Conservation (phyloP, 2,888 invertebrate genomes). For the Lymantria dispar region DNA sequence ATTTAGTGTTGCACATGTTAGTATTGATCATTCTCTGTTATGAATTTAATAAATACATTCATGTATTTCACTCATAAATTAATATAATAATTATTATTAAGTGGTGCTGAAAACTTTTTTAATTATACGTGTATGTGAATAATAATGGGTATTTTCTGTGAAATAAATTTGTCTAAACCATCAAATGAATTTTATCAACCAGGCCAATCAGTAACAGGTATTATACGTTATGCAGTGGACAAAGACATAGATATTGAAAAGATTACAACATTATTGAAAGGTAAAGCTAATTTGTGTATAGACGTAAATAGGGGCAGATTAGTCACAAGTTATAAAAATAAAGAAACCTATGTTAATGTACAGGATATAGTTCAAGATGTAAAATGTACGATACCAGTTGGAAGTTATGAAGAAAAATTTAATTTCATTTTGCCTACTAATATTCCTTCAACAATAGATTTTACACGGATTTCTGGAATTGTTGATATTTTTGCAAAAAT, state of each 20-base stretch:
- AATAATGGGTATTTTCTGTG: constrained; percentile 44
- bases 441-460: constrained; percentile 36
- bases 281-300: background rate
- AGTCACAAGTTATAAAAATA: background rate
- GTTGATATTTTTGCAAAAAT: constrained; percentile 32
- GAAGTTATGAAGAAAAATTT: constrained; percentile 36
- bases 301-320: background rate
- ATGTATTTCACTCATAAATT: no score
- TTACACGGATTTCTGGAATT: constrained; percentile 6
- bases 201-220: constrained; percentile 37
- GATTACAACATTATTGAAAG: constrained; percentile 13
- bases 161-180: constrained; percentile 40
- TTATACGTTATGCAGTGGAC: constrained; percentile 43
- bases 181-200: constrained; percentile 32
- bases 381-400: constrained; percentile 6
- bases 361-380: constrained; percentile 1
- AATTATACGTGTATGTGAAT: background rate
- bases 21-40: no score
- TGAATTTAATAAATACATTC: no score
- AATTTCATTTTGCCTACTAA: constrained; percentile 36
- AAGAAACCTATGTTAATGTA: constrained; percentile 1
- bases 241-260: constrained; percentile 36
- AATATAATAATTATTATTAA: no score
- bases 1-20: no score
- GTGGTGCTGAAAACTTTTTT: no score